phyloP scores from a whole-genome alignment of 2,888 invertebrate species.

The Hypercompe scribonia region DNA sequence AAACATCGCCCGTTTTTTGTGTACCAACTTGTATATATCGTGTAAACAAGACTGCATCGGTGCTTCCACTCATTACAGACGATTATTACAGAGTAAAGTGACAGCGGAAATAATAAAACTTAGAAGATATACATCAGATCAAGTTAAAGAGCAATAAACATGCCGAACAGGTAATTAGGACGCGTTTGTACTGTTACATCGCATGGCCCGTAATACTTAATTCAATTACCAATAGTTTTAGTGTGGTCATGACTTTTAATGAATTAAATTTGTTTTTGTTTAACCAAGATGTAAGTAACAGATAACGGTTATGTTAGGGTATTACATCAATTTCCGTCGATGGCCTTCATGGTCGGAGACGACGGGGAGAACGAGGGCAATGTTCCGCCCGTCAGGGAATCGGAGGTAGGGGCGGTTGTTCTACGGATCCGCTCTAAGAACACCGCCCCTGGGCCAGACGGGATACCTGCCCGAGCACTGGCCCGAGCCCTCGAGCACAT shows the following conservation, averaged over 20 bases:
- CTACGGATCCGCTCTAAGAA: too few species aligned
- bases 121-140: conserved; percentile 56
- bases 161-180: conserved; percentile 56
- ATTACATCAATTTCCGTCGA: too few species aligned
- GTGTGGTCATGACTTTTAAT: conserved; percentile 1
- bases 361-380: too few species aligned
- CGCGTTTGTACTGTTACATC: conserved; percentile 44
- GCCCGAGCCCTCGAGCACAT: too few species aligned
- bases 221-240: conserved; percentile 16
- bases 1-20: background rate
- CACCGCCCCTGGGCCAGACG: too few species aligned
- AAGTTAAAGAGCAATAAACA: conserved; percentile 49
- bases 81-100: conserved; percentile 41
- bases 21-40: conserved; percentile 1
- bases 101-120: conserved; percentile 63
- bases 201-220: conserved; percentile 16
- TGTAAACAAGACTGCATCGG: conserved; percentile 6
- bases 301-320: too few species aligned
- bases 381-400: too few species aligned
- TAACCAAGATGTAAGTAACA: background rate
- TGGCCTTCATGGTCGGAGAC: too few species aligned
- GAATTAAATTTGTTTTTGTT: background rate
- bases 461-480: too few species aligned
- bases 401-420: too few species aligned
- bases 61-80: conserved; percentile 32